These are phyloP conservation scores for Nycticebus coucang DNA, from an alignment of 2,113 vertebrate species.

Conservation along the genomic window DNA sequence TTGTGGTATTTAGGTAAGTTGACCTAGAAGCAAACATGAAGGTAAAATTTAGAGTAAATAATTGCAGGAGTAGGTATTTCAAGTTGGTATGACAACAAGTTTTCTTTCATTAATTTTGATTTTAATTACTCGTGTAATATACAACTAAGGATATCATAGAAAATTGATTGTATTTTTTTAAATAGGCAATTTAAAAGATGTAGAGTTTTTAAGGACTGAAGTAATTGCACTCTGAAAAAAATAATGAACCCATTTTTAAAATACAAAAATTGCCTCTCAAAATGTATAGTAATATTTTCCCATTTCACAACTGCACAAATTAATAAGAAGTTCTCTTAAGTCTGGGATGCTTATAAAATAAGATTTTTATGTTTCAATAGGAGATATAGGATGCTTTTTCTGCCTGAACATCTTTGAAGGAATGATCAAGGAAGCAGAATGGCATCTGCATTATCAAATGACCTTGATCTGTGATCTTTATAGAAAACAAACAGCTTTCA, in stretches of 20 bases:
- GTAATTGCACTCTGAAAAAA: not conserved
- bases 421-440: constrained; percentile 35
- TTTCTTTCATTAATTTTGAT: constrained; percentile 25
- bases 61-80: not conserved
- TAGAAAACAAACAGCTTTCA: constrained; percentile 56
- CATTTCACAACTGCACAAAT: not conserved
- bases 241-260: not conserved
- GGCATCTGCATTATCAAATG: constrained; percentile 2
- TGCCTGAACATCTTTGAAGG: constrained; percentile 14
- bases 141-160: not conserved
- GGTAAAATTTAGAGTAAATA: not conserved
- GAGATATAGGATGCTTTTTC: constrained; percentile 7
- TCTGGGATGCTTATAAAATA: not conserved
- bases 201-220: constrained; percentile 14
- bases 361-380: not conserved
- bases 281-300: not conserved
- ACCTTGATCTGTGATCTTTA: constrained; percentile 45
- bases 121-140: not conserved
- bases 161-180: not conserved
- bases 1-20: accelerated
- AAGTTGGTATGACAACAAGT: not conserved
- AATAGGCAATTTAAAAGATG: not conserved
- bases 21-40: not conserved
- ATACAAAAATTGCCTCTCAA: not conserved
- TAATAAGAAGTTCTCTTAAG: not conserved